Base-by-base conservation (phyloP, 2,113 vertebrate species). In the Synchiropus splendidus region DNA sequence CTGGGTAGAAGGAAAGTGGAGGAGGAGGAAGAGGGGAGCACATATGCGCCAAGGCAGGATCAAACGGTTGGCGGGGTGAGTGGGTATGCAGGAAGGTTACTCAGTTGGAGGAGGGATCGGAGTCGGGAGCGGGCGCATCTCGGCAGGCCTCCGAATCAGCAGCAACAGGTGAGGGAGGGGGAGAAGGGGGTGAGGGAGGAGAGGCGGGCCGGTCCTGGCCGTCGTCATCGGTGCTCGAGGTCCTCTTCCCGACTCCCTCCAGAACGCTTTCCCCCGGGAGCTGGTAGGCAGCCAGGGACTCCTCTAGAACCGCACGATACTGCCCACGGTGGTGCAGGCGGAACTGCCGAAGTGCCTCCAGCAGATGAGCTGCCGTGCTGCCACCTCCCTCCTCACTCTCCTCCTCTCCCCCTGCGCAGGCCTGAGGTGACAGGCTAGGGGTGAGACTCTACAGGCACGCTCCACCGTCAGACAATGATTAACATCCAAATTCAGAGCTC, bases 291-390 rank as follows among this genome's bases (percentile, higher is more conserved):
- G 83, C 82, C 79, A 98, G 88, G 73, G 92, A 86, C 74, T 93
- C 92, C 84, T 98, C 94, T 90, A 99, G 89, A 55, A 92, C 90
- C 40, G 94, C 79, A 64, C 89, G 90, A 82, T 92, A 97, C 89
- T 92, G 92, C 66, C 93, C 95, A 88, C 94, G 91, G 84, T 98
- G 92, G 87, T 87, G 90, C 80, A 94, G 85, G 84, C 92, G 92
- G 87, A 99, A 91, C 85, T 96, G 91, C 80, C 92, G 92, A 77
- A 99, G 89, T 11, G 91, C 92, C 84, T 97, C 91, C 89, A 89
- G 82, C 82, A 99, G 88, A 82, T 92, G 92, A 58, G 89, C 89
- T 81, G 90, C 86, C 30, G 89, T 73, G 82, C 83, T 83, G 51
- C 77, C 73, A 52, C 81, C 81, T 81, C 85, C 86, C 74, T 80